These are phyloP conservation scores for Zaprionus capensis DNA, from an alignment of 1,140 invertebrate species.

Conservation along the genomic window DNA sequence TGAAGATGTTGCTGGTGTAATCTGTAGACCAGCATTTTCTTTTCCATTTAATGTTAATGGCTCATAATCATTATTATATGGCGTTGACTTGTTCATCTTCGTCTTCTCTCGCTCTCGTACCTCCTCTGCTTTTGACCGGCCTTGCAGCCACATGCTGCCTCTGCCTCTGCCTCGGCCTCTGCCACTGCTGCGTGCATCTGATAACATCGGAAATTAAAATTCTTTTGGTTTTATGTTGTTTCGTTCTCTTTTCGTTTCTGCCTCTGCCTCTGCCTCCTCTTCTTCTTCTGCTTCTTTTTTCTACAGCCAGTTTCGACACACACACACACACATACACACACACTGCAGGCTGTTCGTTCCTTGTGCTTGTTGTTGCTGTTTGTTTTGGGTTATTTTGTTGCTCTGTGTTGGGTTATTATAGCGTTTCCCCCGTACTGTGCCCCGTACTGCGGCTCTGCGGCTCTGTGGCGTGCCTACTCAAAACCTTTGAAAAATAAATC, in stretches of 20 bases:
- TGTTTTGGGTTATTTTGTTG: slow-evolving; percentile 42
- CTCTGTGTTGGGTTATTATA: slow-evolving; percentile 41
- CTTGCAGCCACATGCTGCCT: slow-evolving; percentile 45
- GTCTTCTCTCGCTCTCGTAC: slow-evolving; percentile 38
- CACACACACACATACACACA: slow-evolving; percentile 35
- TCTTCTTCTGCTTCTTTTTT: slow-evolving; percentile 7
- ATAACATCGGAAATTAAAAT: slow-evolving; percentile 83
- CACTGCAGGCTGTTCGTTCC: slow-evolving; percentile 2
- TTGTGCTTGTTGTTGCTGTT: slow-evolving; percentile 18
- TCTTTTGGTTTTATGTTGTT: slow-evolving; percentile 82
- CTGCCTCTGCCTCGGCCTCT: slow-evolving; percentile 22
- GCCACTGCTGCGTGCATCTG: slow-evolving; percentile 75
- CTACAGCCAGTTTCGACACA: slow-evolving; percentile 40
- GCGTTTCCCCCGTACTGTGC: slow-evolving; percentile 22
- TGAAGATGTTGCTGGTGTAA: slow-evolving; percentile 60
- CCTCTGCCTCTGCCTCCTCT: slow-evolving; percentile 12
- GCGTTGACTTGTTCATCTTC: slow-evolving; percentile 78
- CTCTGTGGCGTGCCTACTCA: slow-evolving; percentile 62
- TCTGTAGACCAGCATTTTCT: slow-evolving; percentile 82
- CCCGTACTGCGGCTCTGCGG: neutral
- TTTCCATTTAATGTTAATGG: slow-evolving; percentile 84
- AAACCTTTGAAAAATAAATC: slow-evolving; percentile 79
- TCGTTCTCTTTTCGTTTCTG: slow-evolving; percentile 35
- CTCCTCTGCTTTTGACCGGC: slow-evolving; percentile 25
- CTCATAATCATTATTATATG: slow-evolving; percentile 83